phyloP scores from a whole-genome alignment of 1,140 invertebrate genomes.

The Pseudomyrmex sp. region DNA sequence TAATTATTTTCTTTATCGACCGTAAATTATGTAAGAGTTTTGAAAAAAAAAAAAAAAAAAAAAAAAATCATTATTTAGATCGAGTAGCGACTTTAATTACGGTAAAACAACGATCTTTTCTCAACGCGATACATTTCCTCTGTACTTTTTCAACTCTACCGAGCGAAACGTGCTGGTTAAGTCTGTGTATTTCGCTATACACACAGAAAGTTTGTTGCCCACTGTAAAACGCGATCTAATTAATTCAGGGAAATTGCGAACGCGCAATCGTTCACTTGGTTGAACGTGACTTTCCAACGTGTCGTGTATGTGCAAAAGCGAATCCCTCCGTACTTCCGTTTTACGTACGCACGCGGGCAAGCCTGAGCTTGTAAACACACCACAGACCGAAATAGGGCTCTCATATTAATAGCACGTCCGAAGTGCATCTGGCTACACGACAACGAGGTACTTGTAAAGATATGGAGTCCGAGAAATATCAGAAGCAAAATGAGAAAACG shows the following conservation, averaged over 20 bases:
- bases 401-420: slow-evolving; percentile 70
- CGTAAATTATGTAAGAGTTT: neutral
- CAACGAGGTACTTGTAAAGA: slow-evolving; percentile 37
- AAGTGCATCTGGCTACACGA: slow-evolving; percentile 66
- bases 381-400: slow-evolving; percentile 65
- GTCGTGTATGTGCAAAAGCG: slow-evolving; percentile 28
- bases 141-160: neutral
- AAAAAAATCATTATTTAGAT: slow-evolving; percentile 11
- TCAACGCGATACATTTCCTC: neutral
- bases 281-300: slow-evolving; percentile 49
- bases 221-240: slow-evolving; percentile 31
- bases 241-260: slow-evolving; percentile 50
- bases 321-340: slow-evolving; percentile 65
- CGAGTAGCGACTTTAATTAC: slow-evolving; percentile 10
- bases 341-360: slow-evolving; percentile 31
- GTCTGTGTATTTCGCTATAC: neutral
- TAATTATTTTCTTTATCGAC: neutral
- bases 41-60: neutral
- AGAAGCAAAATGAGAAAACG: neutral
- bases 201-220: slow-evolving; percentile 4
- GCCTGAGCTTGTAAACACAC: slow-evolving; percentile 67
- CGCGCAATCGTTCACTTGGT: slow-evolving; percentile 30
- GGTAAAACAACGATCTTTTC: slow-evolving; percentile 18
- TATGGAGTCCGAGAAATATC: slow-evolving; percentile 20
- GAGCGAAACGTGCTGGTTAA: neutral